Evolutionary conservation across 2,113 vertebrate species (phyloP), one percentile per base, ranked within the genome.

Genomic region (Camarhynchus parvulus): DNA sequence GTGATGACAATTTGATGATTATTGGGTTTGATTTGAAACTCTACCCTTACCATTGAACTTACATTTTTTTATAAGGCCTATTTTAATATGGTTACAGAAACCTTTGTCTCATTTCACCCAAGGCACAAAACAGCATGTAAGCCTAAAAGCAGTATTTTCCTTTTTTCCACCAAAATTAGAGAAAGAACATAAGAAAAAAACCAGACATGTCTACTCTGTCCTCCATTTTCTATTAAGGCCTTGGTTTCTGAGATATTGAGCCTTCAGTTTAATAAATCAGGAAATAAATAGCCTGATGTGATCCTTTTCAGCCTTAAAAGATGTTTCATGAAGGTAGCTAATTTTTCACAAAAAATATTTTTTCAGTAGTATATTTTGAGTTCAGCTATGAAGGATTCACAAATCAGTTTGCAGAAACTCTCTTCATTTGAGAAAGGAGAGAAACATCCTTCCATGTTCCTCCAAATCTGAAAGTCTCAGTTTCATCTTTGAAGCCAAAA

Each of bases 21-120:
- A 96, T 91, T 77, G 33, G 90, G 35, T 95, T 95, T 97, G 93
- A 96, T 92, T 93, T 91, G 70, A 86, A 94, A 69, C 31, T 81
- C 88, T 86, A 64, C 52, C 41, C 70, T 68, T 82, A 83, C 47
- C 31, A 62, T 62, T 77, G 88, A 87, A 92, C 49, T 83, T 68
- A 11, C 3, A 31, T 79, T 88, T 90, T 90, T 69, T 66, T 9
- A 53, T 61, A 79, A 93, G 18, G 41, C 10, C 27, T 53, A 31
- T 83, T 85, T 83, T 77, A 86, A 88, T 85, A n/a, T 55, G 33
- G 21, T 78, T 67, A 44, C 33, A 81, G 63, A 88, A 96, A 88
- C 15, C 18, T 94, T 83, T 89, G 47, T 82, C 44, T 83, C 39
- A 39, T 73, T 93, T 83, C 68, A 55, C 49, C 22, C 24, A 67